Base-by-base conservation (phyloP, 2,113 vertebrate species). In the Petromus typicus region DNA sequence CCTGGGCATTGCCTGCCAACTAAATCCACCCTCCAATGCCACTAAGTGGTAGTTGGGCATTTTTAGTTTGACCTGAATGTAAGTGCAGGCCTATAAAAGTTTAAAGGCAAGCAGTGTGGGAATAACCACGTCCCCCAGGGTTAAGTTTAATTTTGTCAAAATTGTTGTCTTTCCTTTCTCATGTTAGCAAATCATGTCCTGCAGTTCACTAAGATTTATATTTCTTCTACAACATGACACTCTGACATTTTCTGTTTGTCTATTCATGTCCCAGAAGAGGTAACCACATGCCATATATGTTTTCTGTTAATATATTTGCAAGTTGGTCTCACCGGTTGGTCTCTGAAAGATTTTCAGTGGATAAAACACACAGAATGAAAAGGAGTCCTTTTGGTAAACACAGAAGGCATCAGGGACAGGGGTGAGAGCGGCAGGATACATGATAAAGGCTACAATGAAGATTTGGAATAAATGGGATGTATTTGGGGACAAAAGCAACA, bases 81-180 rank as follows among this genome's bases (percentile, higher is more conserved):
- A 56, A 86, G 32, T 25, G 12, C 34, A 90, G 34, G n/a, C 37
- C 64, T 86, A 75, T 89, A 43, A 51, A 89, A 86, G 78, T 86
- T 93, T 81, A 73, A 94, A 95, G 95, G 63, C 20, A 27, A 4
- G 67, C 69, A 93, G 67, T 10, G 3, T 81, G 85, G 73, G 79
- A 83, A 93, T 93, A 73, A 89, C 34, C 66, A 54, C 93, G 43
- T 83, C 94, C 66, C 71, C 97, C 0, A 95, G 86, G 75, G 75
- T 96, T 97, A 95, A 95, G 91, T 94, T 96, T 96, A 88, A 95
- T 96, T 97, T 96, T 95, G 25, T 73, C 54, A 95, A 96, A 98
- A 97, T 90, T 87, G 71, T 75, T 97, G 82, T 95, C 84, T 94
- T 97, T 48, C 40, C 82, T 56, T 95, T 98, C 95, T 95, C 1